A percentile compares a stretch with the other conserved stretches of the same genome.
Conservation (phyloP, 2,797 vertebrate genomes). For the Clarias platycephalus region DNA sequence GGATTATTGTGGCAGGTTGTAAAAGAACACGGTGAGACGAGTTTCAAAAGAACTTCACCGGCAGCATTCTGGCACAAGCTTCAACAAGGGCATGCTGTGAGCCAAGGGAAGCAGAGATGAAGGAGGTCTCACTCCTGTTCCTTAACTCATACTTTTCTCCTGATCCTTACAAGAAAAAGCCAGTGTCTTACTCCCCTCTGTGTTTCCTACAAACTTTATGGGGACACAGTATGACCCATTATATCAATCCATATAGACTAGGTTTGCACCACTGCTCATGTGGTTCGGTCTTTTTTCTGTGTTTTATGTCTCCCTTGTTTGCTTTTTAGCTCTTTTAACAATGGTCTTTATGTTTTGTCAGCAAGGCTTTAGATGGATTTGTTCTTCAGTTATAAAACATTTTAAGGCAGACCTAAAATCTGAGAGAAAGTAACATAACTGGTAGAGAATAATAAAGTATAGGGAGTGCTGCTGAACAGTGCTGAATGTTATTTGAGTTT, state of each 20-base stretch:
- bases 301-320: conserved; percentile 20
- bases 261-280: not conserved
- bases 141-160: not conserved
- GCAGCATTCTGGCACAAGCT: conserved; percentile 67
- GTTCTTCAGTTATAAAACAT: not conserved
- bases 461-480: not conserved
- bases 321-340: not conserved
- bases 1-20: conserved; percentile 69
- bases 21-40: conserved; percentile 66
- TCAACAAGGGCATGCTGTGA: conserved; percentile 31
- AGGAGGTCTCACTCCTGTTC: conserved; percentile 24
- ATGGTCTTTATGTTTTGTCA: conserved; percentile 2
- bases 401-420: conserved; percentile 6
- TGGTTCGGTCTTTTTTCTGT: conserved; percentile 10
- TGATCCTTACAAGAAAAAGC: not conserved
- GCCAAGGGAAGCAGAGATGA: conserved; percentile 48
- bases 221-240: conserved; percentile 7
- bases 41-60: conserved; percentile 69
- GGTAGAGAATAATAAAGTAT: not conserved
- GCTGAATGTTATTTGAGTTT: not conserved
- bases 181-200: not conserved
- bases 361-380: not conserved
- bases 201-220: not conserved
- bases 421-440: not conserved
- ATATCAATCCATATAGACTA: conserved; percentile 3